phyloP scores from a whole-genome alignment of 2,888 invertebrate species.

The Limnephilus lunatus region DNA sequence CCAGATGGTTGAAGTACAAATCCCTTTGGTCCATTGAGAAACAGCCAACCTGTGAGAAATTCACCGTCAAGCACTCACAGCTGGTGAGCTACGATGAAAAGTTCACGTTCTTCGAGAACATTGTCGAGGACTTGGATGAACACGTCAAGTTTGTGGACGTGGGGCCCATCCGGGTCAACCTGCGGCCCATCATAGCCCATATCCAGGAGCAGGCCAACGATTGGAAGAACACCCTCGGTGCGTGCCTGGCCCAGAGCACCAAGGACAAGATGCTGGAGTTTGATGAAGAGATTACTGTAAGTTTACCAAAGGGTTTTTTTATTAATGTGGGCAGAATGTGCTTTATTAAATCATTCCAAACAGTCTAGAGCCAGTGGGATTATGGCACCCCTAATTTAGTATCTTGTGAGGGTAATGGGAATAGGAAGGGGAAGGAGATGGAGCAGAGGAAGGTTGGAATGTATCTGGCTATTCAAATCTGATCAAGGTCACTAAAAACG shows the following conservation, averaged over 20 bases:
- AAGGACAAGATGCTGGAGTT: slow-evolving; percentile 79
- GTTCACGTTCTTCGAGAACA: slow-evolving; percentile 88
- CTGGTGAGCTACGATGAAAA: slow-evolving; percentile 86
- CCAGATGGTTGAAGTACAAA: slow-evolving; percentile 85
- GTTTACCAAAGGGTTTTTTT: not conserved
- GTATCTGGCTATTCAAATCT: too few relatives aligned
- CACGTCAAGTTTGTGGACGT: slow-evolving; percentile 81
- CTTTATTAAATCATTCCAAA: too few relatives aligned
- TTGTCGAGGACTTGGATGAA: slow-evolving; percentile 81
- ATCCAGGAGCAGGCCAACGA: slow-evolving; percentile 86
- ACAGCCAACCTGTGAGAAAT: slow-evolving; percentile 85
- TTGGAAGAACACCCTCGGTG: slow-evolving; percentile 88
- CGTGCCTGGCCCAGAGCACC: slow-evolving; percentile 82
- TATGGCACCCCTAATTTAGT: too few relatives aligned
- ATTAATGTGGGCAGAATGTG: too few relatives aligned
- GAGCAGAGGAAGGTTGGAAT: too few relatives aligned
- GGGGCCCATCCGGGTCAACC: slow-evolving; percentile 85
- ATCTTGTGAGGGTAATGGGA: too few relatives aligned
- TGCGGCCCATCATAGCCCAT: slow-evolving; percentile 82
- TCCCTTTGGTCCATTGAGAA: slow-evolving; percentile 89
- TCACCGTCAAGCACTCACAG: slow-evolving; percentile 79
- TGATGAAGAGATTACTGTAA: not conserved
- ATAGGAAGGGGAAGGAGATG: too few relatives aligned
- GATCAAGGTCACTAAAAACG: too few relatives aligned
- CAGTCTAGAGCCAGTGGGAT: too few relatives aligned